phyloP scores from a whole-genome alignment of 1,140 invertebrate species.

The Ceratina japonica region DNA sequence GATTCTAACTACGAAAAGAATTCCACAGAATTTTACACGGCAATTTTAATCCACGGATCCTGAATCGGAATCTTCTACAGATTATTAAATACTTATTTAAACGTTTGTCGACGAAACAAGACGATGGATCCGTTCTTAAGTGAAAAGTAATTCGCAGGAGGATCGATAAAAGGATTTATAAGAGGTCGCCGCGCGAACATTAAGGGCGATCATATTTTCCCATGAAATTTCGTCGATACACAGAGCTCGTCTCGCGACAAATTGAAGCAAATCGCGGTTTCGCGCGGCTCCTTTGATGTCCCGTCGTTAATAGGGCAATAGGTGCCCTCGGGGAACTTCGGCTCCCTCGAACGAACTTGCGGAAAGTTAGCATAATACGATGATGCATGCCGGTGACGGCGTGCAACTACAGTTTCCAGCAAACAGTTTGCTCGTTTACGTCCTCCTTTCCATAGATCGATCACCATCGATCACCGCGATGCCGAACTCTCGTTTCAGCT shows the following conservation, averaged over 20 bases:
- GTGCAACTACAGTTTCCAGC: neutral
- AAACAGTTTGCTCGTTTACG: constrained; percentile 3
- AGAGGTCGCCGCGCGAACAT: no score
- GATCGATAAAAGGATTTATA: no score
- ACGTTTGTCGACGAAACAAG: no score
- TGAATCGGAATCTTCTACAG: no score
- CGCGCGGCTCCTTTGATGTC: constrained; percentile 41
- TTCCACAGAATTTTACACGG: no score
- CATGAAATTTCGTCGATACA: constrained; percentile 30
- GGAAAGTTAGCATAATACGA: constrained; percentile 46
- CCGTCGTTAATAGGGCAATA: constrained; percentile 36
- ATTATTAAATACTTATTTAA: no score
- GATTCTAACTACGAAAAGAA: no score
- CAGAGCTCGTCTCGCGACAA: constrained; percentile 5
- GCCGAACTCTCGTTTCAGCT: neutral
- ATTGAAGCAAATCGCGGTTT: constrained; percentile 43
- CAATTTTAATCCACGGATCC: no score
- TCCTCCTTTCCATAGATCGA: constrained; percentile 17
- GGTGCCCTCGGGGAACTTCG: constrained; percentile 25
- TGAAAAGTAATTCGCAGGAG: no score
- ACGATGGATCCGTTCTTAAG: no score
- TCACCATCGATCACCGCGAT: neutral
- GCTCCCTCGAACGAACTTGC: constrained; percentile 22
- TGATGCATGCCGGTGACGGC: neutral
- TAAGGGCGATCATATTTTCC: no score